These are phyloP conservation scores for Festucalex cinctus DNA, from an alignment of 2,113 vertebrate genomes.

Conservation along the genomic window DNA sequence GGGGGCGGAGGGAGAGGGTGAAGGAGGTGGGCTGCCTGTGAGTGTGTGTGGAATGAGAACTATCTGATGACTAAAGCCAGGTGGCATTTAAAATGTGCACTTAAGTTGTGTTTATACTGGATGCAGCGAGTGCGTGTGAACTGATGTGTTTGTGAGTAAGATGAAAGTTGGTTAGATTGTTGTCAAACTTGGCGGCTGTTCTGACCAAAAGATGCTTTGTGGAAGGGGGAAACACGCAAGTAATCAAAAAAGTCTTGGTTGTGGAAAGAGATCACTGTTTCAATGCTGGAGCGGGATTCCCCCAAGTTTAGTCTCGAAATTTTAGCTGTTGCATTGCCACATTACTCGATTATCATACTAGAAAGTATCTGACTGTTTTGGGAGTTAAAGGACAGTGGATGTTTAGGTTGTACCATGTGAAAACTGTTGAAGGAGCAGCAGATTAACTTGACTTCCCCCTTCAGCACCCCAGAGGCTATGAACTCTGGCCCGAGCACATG, in stretches of 20 bases:
- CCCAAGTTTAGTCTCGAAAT: constrained; percentile 22
- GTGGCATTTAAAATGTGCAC: constrained; percentile 20
- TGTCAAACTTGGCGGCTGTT: constrained; percentile 45
- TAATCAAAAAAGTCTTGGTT: not conserved
- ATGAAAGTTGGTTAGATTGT: constrained; percentile 63
- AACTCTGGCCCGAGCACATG: constrained; percentile 65
- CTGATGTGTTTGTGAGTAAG: constrained; percentile 31
- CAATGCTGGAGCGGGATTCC: constrained; percentile 22
- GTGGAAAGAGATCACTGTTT: not conserved
- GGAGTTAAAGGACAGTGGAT: constrained; percentile 21
- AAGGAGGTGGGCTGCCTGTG: constrained; percentile 25
- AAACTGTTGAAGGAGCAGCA: constrained; percentile 70
- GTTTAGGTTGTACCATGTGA: constrained; percentile 55
- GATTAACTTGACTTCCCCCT: constrained; percentile 71
- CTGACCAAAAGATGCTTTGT: not conserved
- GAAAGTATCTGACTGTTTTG: constrained; percentile 43
- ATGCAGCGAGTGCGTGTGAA: constrained; percentile 46
- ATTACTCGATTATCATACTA: constrained; percentile 25
- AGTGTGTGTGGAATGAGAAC: constrained; percentile 37
- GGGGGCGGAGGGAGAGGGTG: constrained; percentile 14
- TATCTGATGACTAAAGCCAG: constrained; percentile 46
- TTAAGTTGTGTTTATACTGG: constrained; percentile 26
- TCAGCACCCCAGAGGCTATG: constrained; percentile 57
- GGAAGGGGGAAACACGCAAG: not conserved
- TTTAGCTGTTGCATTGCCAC: constrained; percentile 26